These are phyloP conservation scores for Platerodrilus igneus DNA, from an alignment of 2,888 invertebrate species.

Conservation along the genomic window DNA sequence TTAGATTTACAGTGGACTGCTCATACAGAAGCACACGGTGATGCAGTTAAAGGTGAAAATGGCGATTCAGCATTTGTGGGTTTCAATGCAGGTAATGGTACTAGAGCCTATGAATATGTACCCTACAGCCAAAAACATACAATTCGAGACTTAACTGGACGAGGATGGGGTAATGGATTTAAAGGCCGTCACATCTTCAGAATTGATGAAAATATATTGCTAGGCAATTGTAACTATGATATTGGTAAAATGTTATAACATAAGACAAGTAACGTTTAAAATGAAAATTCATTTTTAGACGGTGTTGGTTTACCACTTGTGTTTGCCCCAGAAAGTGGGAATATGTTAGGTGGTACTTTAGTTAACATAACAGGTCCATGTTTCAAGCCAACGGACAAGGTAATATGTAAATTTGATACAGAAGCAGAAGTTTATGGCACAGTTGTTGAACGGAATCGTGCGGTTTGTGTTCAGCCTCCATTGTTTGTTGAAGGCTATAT, in stretches of 20 bases:
- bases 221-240: slow-evolving; percentile 90
- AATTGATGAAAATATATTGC: slow-evolving; percentile 89
- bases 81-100: slow-evolving; percentile 95
- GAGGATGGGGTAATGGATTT: slow-evolving; percentile 84
- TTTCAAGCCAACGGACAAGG: slow-evolving; percentile 68
- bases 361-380: slow-evolving; percentile 97
- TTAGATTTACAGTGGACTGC: slow-evolving; percentile 85
- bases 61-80: slow-evolving; percentile 87
- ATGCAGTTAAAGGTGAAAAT: slow-evolving; percentile 80
- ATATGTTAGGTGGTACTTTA: slow-evolving; percentile 95
- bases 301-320: slow-evolving; percentile 76
- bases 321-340: slow-evolving; percentile 92
- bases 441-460: slow-evolving; percentile 74
- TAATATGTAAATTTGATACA: slow-evolving; percentile 76
- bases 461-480: slow-evolving; percentile 84
- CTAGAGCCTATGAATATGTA: slow-evolving; percentile 79
- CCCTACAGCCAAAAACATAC: slow-evolving; percentile 88
- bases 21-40: slow-evolving; percentile 87
- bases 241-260: slow-evolving; percentile 56
- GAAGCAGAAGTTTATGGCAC: slow-evolving; percentile 73
- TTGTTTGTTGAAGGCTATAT: slow-evolving; percentile 86
- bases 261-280: neutral
- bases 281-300: slow-evolving; percentile 51
- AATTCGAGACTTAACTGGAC: slow-evolving; percentile 73
- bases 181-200: slow-evolving; percentile 92